phyloP scores from a whole-genome alignment of 1,140 invertebrate species.

The Drepana arcuata region DNA sequence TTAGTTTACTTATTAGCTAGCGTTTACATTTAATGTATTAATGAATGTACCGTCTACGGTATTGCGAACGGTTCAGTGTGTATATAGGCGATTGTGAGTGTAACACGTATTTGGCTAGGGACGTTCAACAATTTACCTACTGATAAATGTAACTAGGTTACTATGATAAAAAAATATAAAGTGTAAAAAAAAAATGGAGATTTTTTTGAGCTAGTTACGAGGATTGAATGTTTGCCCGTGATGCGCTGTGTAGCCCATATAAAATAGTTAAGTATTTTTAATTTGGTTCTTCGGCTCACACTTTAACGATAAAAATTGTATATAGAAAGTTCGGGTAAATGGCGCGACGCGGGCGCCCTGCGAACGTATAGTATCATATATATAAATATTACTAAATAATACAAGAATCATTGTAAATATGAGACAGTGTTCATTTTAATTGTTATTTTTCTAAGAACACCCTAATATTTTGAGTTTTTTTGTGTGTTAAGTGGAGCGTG shows the following conservation, averaged over 20 bases:
- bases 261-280: conserved; percentile 22
- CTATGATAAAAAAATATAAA: conserved; percentile 47
- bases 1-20: conserved; percentile 53
- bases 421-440: conserved; percentile 51
- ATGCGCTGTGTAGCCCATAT: conserved; percentile 11
- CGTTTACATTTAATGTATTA: conserved; percentile 36
- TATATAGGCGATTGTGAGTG: conserved; percentile 6
- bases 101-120: conserved; percentile 6
- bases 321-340: conserved; percentile 21
- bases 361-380: conserved; percentile 51
- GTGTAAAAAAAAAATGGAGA: conserved; percentile 12
- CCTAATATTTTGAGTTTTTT: conserved; percentile 12
- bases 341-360: conserved; percentile 18
- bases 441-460: conserved; percentile 51
- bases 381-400: conserved; percentile 35
- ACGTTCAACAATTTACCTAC: conserved; percentile 39
- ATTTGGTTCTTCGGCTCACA: conserved; percentile 19
- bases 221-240: conserved; percentile 28
- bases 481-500: conserved; percentile 8
- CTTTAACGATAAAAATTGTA: conserved; percentile 38
- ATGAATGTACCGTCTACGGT: conserved; percentile 17
- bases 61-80: conserved; percentile 15
- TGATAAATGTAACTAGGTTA: conserved; percentile 46
- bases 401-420: conserved; percentile 54
- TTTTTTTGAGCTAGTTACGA: conserved; percentile 22